Percentiles rank a stretch among this genome's conserved stretches.
These are phyloP conservation scores for Diplodus sargus DNA, from an alignment of 2,797 vertebrate genomes.

Conservation along the genomic window DNA sequence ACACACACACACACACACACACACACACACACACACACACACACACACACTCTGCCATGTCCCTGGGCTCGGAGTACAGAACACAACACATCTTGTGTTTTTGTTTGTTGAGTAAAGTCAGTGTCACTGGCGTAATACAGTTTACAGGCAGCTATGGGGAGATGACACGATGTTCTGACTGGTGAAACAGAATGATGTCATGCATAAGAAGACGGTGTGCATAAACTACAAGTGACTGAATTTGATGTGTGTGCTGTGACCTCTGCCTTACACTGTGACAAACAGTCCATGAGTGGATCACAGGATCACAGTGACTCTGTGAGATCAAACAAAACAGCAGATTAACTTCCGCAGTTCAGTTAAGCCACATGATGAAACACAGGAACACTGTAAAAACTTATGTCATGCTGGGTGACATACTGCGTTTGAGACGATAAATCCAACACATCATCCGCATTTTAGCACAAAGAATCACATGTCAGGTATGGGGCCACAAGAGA, in stretches of 20 bases:
- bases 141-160: slow-evolving; percentile 11
- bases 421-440: not conserved
- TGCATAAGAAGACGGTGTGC: not conserved
- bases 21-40: not conserved
- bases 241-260: not conserved
- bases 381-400: not conserved
- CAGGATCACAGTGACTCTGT: slow-evolving; percentile 23
- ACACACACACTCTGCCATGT: not conserved
- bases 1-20: too few species aligned
- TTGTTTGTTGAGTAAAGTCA: slow-evolving; percentile 40
- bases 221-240: slow-evolving; percentile 1
- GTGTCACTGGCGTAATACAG: slow-evolving; percentile 11
- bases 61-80: slow-evolving; percentile 6
- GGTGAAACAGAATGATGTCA: slow-evolving; percentile 37
- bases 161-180: slow-evolving; percentile 2
- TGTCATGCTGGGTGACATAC: not conserved
- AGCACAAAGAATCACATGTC: not conserved
- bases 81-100: slow-evolving; percentile 25
- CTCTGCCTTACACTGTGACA: slow-evolving; percentile 30
- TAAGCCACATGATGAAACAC: slow-evolving; percentile 10
- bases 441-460: not conserved
- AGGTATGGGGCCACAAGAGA: too few species aligned
- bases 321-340: slow-evolving; percentile 9
- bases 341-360: slow-evolving; percentile 9
- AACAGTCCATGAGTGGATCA: slow-evolving; percentile 11